Evolutionary conservation across 2,888 invertebrate species (phyloP).

Genomic region (Linyphia triangularis): DNA sequence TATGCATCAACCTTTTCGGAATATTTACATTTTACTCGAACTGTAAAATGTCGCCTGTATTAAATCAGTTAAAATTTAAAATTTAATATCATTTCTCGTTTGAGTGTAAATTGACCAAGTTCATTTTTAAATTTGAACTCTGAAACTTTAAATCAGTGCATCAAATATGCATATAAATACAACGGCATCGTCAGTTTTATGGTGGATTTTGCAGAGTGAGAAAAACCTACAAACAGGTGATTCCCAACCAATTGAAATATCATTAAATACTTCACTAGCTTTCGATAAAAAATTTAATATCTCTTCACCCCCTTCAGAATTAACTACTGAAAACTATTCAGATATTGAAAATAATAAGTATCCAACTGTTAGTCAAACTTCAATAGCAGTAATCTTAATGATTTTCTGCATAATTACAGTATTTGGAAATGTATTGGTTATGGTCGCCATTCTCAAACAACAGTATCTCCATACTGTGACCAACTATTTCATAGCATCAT

Average conservation of each 20-base stretch:
- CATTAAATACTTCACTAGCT: slow-evolving; percentile 4
- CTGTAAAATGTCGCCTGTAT: not conserved
- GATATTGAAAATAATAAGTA: not conserved
- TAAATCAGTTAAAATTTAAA: not conserved
- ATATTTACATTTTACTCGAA: not conserved
- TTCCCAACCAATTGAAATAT: not conserved
- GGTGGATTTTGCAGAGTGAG: slow-evolving; percentile 5
- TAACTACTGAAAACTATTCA: not conserved
- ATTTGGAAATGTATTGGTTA: slow-evolving; percentile 96
- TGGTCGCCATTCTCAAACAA: slow-evolving; percentile 94
- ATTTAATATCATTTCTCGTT: not conserved
- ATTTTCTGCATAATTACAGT: slow-evolving; percentile 95
- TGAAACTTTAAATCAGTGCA: not conserved
- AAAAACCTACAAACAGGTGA: not conserved
- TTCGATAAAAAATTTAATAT: not conserved
- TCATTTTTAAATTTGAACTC: not conserved
- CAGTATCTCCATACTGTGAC: slow-evolving; percentile 97
- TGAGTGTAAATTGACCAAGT: not conserved
- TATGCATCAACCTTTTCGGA: not conserved
- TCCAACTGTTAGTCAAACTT: slow-evolving; percentile 66
- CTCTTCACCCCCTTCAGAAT: slow-evolving; percentile 2
- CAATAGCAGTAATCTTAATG: slow-evolving; percentile 86
- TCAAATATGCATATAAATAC: slow-evolving; percentile 8
- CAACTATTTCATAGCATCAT: slow-evolving; percentile 98
- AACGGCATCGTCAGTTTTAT: not conserved